phyloP scores from a whole-genome alignment of 2,888 invertebrate species.

The Barypeithes pellucidus region DNA sequence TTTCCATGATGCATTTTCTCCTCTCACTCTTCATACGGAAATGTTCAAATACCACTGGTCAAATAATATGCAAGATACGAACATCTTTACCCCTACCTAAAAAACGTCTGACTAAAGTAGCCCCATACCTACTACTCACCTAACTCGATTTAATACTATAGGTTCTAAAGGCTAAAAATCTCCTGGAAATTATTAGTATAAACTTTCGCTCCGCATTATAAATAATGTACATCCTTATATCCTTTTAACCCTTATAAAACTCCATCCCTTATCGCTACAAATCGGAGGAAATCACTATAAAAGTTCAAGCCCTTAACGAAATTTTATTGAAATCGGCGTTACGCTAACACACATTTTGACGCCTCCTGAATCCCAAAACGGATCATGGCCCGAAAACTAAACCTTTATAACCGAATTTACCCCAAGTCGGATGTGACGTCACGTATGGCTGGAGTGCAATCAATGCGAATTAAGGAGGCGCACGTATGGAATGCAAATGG shows the following conservation, averaged over 20 bases:
- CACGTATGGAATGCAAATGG: constrained; percentile 42
- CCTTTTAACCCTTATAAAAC: neutral
- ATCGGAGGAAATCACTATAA: constrained; percentile 16
- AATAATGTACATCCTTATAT: neutral
- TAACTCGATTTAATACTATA: too few species aligned
- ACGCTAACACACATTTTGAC: constrained; percentile 26
- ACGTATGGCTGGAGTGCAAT: constrained; percentile 45
- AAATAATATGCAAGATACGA: too few species aligned
- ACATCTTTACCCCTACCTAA: too few species aligned
- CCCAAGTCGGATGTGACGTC: constrained; percentile 47
- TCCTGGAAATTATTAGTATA: too few species aligned
- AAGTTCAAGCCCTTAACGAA: neutral
- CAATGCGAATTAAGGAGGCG: constrained; percentile 49
- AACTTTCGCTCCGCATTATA: too few species aligned
- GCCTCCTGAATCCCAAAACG: constrained; percentile 32
- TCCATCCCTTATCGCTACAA: constrained; percentile 4
- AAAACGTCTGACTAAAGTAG: too few species aligned
- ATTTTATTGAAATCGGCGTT: constrained; percentile 37
- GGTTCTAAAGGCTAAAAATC: too few species aligned
- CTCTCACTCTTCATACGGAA: too few species aligned
- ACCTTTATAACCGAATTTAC: constrained; percentile 51
- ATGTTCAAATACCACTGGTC: too few species aligned
- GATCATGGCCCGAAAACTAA: constrained; percentile 48
- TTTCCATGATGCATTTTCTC: too few species aligned
- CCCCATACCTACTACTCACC: too few species aligned